These are phyloP conservation scores for Euglossa dilemma DNA, from an alignment of 1,140 invertebrate species.

Conservation along the genomic window DNA sequence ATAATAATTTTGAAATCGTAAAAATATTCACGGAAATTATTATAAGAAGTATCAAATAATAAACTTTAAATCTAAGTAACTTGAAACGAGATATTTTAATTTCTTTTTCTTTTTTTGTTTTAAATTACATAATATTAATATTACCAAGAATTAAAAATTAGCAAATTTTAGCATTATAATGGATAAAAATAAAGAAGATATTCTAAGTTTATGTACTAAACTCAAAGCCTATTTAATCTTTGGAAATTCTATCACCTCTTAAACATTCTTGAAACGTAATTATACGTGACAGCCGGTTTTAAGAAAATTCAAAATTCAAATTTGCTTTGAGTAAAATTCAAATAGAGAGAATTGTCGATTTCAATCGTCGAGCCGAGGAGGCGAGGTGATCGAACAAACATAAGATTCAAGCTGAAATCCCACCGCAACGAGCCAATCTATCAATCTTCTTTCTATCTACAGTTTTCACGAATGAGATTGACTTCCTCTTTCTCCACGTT, in stretches of 20 bases:
- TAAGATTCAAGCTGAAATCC: background rate
- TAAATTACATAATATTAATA: no score
- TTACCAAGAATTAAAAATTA: no score
- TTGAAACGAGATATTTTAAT: background rate
- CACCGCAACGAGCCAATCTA: background rate
- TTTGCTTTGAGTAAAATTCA: no score
- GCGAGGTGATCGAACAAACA: background rate
- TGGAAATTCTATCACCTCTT: background rate
- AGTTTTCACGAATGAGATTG: background rate
- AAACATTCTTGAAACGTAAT: no score
- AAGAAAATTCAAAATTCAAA: no score
- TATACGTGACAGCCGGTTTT: no score
- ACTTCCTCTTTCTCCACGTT: background rate
- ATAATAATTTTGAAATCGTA: no score
- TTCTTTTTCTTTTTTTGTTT: no score
- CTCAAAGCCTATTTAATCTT: background rate
- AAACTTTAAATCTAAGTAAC: background rate
- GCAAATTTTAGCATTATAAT: no score
- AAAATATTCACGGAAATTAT: no score
- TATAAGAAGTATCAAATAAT: background rate
- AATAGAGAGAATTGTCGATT: background rate
- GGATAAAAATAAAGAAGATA: no score
- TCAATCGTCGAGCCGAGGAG: background rate
- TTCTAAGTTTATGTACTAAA: no score
- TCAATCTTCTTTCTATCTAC: background rate